phyloP scores from a whole-genome alignment of 2,888 invertebrate genomes.

The Zelleria hepariella region DNA sequence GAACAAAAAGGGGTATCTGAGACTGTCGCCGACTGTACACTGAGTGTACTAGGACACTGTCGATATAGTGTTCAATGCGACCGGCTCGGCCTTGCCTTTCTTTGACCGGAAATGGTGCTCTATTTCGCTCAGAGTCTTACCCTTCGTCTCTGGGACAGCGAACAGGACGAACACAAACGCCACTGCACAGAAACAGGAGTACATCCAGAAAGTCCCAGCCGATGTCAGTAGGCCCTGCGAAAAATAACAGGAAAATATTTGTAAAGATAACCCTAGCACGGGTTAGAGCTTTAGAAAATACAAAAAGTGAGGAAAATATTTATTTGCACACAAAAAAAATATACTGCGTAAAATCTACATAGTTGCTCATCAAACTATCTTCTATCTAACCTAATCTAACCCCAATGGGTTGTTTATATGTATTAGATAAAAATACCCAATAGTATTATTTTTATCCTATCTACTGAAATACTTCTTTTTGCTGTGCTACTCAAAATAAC shows the following conservation, averaged over 20 bases:
- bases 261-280: too few relatives aligned
- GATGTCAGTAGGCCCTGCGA: conserved; percentile 53
- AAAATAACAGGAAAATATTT: not conserved
- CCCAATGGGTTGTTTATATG: too few relatives aligned
- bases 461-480: too few relatives aligned
- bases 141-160: conserved; percentile 78
- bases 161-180: conserved; percentile 68
- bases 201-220: conserved; percentile 72
- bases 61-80: not conserved
- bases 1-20: too few relatives aligned
- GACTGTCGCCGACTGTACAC: too few relatives aligned
- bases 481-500: too few relatives aligned
- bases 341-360: not conserved
- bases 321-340: not conserved
- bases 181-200: conserved; percentile 58
- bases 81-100: conserved; percentile 18
- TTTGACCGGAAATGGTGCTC: conserved; percentile 61
- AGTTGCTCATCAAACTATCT: too few relatives aligned
- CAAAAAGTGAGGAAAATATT: not conserved
- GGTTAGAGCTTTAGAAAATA: conserved; percentile 1
- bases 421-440: too few relatives aligned
- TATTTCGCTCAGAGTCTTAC: conserved; percentile 78
- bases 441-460: too few relatives aligned
- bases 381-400: too few relatives aligned
- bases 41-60: not conserved